A percentile compares a stretch with the other conserved stretches of the same genome.
Conservation (phyloP, 1,140 invertebrate genomes). For the Lanistes nyassanus region DNA sequence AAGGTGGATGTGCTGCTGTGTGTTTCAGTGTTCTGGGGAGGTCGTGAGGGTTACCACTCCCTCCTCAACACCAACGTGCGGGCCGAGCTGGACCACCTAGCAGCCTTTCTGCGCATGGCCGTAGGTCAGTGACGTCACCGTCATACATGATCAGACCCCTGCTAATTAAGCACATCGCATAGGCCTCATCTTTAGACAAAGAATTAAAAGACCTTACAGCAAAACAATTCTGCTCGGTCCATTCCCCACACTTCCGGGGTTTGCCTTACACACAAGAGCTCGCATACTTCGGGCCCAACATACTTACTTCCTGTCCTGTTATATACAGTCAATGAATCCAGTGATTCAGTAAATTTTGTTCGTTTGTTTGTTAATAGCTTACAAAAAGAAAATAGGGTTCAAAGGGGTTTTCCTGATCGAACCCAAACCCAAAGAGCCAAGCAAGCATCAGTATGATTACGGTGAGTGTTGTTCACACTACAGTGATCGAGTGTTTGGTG, state of each 20-base stretch:
- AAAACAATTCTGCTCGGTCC: too few relatives aligned
- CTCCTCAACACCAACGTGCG: slow-evolving; percentile 73
- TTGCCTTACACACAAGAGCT: too few relatives aligned
- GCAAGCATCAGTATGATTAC: slow-evolving; percentile 72
- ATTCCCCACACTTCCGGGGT: too few relatives aligned
- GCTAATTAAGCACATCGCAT: too few relatives aligned
- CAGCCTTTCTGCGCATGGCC: slow-evolving; percentile 73
- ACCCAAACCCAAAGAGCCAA: slow-evolving; percentile 69
- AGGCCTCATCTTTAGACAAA: neutral
- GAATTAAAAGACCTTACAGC: too few relatives aligned
- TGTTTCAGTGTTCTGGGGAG: slow-evolving; percentile 71
- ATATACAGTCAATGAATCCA: too few relatives aligned
- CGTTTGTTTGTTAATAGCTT: slow-evolving; percentile 63
- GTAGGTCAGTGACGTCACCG: slow-evolving; percentile 62
- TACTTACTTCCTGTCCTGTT: neutral
- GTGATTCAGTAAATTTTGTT: neutral
- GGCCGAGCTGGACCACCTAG: slow-evolving; percentile 73
- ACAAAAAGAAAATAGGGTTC: slow-evolving; percentile 75
- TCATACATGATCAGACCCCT: too few relatives aligned
- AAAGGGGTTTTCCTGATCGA: slow-evolving; percentile 74
- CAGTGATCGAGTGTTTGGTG: too few relatives aligned
- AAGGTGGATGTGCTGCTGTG: too few relatives aligned
- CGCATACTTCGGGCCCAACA: neutral
- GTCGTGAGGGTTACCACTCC: slow-evolving; percentile 73
- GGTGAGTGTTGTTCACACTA: too few relatives aligned